Conservation (phyloP, 2,888 invertebrate genomes). For the Punctoribates punctum region DNA sequence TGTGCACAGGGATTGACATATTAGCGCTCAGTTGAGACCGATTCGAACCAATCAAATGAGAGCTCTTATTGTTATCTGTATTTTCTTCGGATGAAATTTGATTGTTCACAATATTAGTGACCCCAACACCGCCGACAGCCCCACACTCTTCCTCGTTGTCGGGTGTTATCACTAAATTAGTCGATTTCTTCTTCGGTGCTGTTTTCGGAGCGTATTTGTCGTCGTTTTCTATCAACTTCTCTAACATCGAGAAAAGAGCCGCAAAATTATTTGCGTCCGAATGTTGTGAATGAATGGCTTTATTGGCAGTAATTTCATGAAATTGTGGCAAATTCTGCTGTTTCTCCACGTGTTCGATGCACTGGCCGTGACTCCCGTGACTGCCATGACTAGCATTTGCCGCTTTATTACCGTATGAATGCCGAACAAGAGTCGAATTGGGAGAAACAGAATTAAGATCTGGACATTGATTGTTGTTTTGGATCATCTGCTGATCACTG, state of each 20-base stretch:
- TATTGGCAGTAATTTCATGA: neutral
- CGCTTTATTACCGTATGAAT: slow-evolving; percentile 7
- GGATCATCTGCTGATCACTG: slow-evolving; percentile 9
- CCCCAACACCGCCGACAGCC: slow-evolving; percentile 34
- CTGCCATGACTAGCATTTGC: slow-evolving; percentile 36
- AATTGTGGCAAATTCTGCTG: slow-evolving; percentile 21
- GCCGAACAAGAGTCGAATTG: slow-evolving; percentile 15
- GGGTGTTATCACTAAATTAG: slow-evolving; percentile 15
- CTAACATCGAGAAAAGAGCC: slow-evolving; percentile 31
- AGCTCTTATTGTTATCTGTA: neutral
- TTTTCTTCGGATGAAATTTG: neutral
- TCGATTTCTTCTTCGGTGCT: neutral
- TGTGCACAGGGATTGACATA: slow-evolving; percentile 38
- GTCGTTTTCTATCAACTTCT: slow-evolving; percentile 33
- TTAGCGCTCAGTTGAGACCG: slow-evolving; percentile 12
- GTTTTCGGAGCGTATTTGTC: neutral
- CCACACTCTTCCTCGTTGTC: slow-evolving; percentile 27
- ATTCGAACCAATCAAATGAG: neutral
- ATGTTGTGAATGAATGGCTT: neutral
- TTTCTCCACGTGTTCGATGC: slow-evolving; percentile 13
- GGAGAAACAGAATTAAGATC: neutral
- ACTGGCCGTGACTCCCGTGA: slow-evolving; percentile 19
- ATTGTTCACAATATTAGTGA: slow-evolving; percentile 20
- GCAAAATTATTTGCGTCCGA: slow-evolving; percentile 22
- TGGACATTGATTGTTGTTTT: slow-evolving; percentile 16